Percentiles rank a stretch among this genome's conserved stretches.
Evolutionary conservation across 2,888 invertebrate genomes (phyloP).

Genomic region (Hymenopus coronatus): DNA sequence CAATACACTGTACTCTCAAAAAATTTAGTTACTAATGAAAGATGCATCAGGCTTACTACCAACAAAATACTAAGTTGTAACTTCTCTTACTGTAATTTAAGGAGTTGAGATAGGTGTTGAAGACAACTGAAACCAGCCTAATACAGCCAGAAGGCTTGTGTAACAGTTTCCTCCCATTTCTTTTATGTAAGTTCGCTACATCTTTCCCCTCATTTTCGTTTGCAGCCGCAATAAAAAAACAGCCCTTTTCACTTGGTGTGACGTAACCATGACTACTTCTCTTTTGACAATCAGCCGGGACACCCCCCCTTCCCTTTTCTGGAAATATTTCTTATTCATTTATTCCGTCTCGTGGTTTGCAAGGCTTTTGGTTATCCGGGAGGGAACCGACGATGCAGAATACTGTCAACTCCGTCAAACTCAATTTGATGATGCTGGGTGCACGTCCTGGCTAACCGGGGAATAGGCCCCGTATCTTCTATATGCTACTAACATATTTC

Average conservation of each 20-base stretch:
- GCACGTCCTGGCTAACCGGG: neutral
- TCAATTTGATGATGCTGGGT: neutral
- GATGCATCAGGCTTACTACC: too few relatives aligned
- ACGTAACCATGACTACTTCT: neutral
- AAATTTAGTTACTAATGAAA: too few relatives aligned
- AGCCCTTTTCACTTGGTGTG: neutral
- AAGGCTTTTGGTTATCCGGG: neutral
- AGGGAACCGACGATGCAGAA: neutral
- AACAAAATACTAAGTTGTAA: too few relatives aligned
- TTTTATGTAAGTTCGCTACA: neutral
- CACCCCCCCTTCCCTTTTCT: neutral
- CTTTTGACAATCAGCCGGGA: neutral
- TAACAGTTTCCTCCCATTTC: neutral
- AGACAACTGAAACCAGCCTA: neutral
- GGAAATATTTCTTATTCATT: slow-evolving; percentile 16
- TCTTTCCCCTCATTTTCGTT: neutral
- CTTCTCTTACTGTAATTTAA: too few relatives aligned
- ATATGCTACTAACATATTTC: too few relatives aligned
- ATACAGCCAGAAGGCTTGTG: neutral
- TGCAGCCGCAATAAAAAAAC: neutral
- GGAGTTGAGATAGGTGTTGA: too few relatives aligned
- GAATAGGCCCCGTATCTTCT: neutral
- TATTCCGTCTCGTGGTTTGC: neutral
- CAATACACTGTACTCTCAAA: too few relatives aligned
- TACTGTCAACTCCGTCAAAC: slow-evolving; percentile 6